Percentiles rank a stretch among this genome's conserved stretches.
These are phyloP conservation scores for Empis livida DNA, from an alignment of 2,888 invertebrate species.

Conservation along the genomic window DNA sequence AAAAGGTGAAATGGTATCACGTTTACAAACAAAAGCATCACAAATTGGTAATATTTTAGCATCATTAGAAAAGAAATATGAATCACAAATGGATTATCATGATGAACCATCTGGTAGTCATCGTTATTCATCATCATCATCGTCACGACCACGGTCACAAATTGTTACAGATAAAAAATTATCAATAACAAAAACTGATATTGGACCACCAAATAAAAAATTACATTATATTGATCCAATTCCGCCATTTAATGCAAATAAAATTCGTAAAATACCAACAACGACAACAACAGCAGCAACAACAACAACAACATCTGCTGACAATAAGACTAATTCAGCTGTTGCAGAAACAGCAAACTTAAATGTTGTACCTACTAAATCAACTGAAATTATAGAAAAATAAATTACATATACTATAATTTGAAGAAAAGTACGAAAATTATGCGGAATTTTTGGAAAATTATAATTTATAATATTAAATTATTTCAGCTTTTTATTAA, in stretches of 20 bases:
- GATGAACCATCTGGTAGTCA: slow-evolving; percentile 46
- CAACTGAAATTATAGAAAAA: no score
- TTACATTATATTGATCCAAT: slow-evolving; percentile 33
- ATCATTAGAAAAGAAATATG: slow-evolving; percentile 64
- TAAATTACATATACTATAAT: no score
- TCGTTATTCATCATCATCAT: slow-evolving; percentile 29
- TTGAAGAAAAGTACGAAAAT: no score
- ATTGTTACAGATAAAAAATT: slow-evolving; percentile 32
- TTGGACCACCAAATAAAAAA: slow-evolving; percentile 33
- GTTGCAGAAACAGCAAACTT: background rate
- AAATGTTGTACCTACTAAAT: no score
- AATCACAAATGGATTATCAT: slow-evolving; percentile 37
- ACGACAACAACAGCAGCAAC: slow-evolving; percentile 44
- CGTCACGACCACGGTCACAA: slow-evolving; percentile 30
- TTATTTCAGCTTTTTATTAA: no score
- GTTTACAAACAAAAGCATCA: slow-evolving; percentile 88
- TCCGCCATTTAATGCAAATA: slow-evolving; percentile 38
- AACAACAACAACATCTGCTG: slow-evolving; percentile 30
- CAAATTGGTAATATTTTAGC: slow-evolving; percentile 88
- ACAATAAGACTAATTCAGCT: slow-evolving; percentile 9
- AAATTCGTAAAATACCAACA: slow-evolving; percentile 43
- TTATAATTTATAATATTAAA: no score
- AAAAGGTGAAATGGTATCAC: slow-evolving; percentile 90
- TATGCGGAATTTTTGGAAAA: no score
- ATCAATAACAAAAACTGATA: slow-evolving; percentile 24